These are phyloP conservation scores for Cephus pygmeus DNA, from an alignment of 2,888 invertebrate species.

Conservation along the genomic window DNA sequence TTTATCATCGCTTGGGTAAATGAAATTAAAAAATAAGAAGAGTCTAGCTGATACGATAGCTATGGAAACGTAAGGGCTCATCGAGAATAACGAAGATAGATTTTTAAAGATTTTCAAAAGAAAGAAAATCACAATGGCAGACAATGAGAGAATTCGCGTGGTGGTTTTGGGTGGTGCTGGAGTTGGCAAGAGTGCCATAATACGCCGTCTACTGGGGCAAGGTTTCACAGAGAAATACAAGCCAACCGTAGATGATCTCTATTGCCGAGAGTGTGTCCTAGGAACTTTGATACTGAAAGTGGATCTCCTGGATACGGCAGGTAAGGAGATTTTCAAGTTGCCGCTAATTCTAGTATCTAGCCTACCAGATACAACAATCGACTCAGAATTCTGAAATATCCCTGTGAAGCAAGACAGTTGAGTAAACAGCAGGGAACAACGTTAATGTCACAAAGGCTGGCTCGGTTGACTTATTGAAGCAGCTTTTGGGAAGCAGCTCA, in stretches of 20 bases:
- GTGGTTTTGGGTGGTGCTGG: conserved; percentile 85
- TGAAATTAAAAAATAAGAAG: conserved; percentile 14
- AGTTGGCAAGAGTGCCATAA: conserved; percentile 88
- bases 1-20: conserved; percentile 3
- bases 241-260: conserved; percentile 89
- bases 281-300: conserved; percentile 80
- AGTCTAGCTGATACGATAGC: not conserved
- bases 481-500: not conserved
- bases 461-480: not conserved
- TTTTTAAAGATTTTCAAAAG: not conserved
- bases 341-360: not conserved
- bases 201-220: conserved; percentile 83
- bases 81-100: not conserved
- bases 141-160: conserved; percentile 82
- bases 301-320: conserved; percentile 62
- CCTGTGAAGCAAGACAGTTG: not conserved
- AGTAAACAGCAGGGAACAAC: not conserved
- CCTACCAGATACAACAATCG: not conserved
- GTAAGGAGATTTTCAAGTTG: conserved; percentile 33
- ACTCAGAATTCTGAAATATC: not conserved
- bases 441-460: not conserved
- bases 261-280: conserved; percentile 85
- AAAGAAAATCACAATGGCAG: conserved; percentile 70
- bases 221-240: conserved; percentile 84
- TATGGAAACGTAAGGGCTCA: not conserved